These are phyloP conservation scores for Poecile atricapillus DNA, from an alignment of 2,113 vertebrate species.

Conservation along the genomic window DNA sequence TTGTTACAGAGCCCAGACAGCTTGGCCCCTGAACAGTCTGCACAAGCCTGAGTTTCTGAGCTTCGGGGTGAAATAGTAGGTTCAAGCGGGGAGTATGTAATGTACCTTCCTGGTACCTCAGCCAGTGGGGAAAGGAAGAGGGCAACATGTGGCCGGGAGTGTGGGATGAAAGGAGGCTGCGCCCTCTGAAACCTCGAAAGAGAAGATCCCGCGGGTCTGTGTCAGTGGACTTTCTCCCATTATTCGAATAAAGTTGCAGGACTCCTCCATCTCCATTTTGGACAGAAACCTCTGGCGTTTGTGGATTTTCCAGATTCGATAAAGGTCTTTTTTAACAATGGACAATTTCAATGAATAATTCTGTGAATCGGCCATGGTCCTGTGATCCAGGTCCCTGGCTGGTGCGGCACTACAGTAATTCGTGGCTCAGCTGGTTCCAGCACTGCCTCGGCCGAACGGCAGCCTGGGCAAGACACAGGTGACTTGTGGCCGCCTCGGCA, in stretches of 20 bases:
- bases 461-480: background rate
- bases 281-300: background rate
- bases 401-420: background rate
- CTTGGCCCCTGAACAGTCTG: background rate
- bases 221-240: background rate
- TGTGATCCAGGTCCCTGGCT: background rate
- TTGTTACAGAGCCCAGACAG: background rate
- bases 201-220: accelerated
- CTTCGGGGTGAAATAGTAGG: background rate
- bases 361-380: accelerated
- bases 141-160: accelerated
- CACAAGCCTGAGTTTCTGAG: background rate
- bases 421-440: background rate
- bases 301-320: background rate
- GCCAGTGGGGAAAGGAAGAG: background rate
- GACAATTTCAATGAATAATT: background rate
- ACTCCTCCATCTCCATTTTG: background rate
- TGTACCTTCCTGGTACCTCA: background rate
- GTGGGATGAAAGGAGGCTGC: background rate
- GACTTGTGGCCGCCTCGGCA: background rate
- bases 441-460: background rate
- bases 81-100: too few species aligned
- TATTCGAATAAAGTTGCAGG: background rate
- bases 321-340: background rate
- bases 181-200: background rate